Percentiles rank a stretch among this genome's conserved stretches.
These are phyloP conservation scores for Dromiciops gliroides DNA, from an alignment of 2,113 vertebrate species.

Conservation along the genomic window DNA sequence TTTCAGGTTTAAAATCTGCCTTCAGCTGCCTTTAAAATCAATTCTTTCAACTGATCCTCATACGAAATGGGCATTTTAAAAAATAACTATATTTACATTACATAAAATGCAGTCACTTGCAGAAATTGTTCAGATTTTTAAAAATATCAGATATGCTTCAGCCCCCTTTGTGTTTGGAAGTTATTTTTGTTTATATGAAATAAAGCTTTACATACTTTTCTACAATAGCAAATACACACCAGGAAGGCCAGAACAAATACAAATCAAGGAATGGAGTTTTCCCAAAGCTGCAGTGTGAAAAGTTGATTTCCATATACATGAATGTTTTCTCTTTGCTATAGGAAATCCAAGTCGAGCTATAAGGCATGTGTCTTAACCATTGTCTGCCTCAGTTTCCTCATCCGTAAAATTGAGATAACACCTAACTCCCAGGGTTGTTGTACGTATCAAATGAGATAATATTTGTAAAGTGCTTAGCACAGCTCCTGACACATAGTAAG, in stretches of 20 bases:
- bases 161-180: constrained; percentile 81
- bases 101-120: not conserved
- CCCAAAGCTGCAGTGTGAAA: constrained; percentile 92
- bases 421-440: not conserved
- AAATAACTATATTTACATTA: not conserved
- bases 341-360: not conserved
- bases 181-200: constrained; percentile 89
- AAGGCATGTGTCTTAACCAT: not conserved
- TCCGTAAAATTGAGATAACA: not conserved
- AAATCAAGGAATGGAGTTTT: constrained; percentile 90
- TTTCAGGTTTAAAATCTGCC: too few relatives aligned
- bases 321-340: not conserved
- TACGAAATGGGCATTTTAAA: too few relatives aligned
- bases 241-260: constrained; percentile 91
- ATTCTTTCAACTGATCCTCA: too few relatives aligned
- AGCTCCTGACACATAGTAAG: too few relatives aligned
- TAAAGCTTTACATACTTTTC: constrained; percentile 93
- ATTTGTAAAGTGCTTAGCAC: not conserved
- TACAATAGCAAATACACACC: constrained; percentile 95
- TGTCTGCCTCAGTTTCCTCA: not conserved
- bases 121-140: not conserved
- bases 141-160: not conserved
- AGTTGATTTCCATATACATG: constrained; percentile 47
- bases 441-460: not conserved
- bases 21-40: too few relatives aligned